Evolutionary conservation across 1,140 invertebrate genomes (phyloP).

Genomic region (Marisa cornuarietis): DNA sequence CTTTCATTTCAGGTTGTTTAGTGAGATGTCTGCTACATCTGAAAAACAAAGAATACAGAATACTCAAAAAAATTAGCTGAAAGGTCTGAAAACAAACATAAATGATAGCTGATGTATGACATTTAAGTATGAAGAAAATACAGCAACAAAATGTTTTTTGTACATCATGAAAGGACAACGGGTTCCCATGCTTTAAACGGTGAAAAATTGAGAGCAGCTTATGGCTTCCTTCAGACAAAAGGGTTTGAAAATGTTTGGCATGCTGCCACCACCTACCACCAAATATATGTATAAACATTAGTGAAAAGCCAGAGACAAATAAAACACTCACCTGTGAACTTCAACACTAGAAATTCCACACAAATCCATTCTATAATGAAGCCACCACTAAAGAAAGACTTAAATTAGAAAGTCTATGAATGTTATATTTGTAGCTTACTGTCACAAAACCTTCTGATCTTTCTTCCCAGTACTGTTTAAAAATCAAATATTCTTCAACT

Average conservation of each 20-base stretch:
- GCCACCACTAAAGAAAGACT: background rate
- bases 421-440: background rate
- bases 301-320: too few species aligned
- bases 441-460: background rate
- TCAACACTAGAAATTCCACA: slow-evolving; percentile 1
- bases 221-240: too few species aligned
- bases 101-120: background rate
- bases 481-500: too few species aligned
- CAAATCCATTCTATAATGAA: background rate
- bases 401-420: background rate
- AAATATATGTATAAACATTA: too few species aligned
- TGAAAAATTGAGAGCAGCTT: too few species aligned
- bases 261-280: too few species aligned
- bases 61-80: background rate
- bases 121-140: too few species aligned
- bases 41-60: slow-evolving; percentile 3
- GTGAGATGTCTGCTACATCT: slow-evolving; percentile 5
- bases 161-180: too few species aligned
- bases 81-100: background rate
- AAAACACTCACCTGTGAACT: slow-evolving; percentile 5
- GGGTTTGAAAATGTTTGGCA: too few species aligned
- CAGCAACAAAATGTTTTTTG: too few species aligned
- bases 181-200: too few species aligned
- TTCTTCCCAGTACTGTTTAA: background rate
- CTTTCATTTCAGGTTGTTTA: slow-evolving; percentile 17